Conservation (phyloP, 2,113 vertebrate species). For the Lontra canadensis region DNA sequence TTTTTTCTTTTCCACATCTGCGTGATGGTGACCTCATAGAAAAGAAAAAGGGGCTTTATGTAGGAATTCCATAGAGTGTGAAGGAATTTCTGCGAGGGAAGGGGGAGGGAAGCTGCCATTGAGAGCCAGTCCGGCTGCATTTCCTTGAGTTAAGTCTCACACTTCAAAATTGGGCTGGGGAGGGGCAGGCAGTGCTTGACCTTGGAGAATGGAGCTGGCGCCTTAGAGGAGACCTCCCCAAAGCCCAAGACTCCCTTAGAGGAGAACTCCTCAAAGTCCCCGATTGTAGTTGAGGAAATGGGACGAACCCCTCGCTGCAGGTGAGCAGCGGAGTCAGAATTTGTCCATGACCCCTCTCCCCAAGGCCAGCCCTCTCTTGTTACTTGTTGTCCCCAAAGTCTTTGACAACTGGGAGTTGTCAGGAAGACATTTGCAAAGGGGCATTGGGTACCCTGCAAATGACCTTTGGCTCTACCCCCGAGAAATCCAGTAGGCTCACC, state of each 20-base stretch:
- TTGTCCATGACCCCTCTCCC: background rate
- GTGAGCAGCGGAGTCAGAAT: background rate
- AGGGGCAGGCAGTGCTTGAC: background rate
- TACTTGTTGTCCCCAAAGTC: background rate
- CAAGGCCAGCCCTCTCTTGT: background rate
- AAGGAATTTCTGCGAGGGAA: conserved; percentile 66
- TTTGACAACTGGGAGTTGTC: background rate
- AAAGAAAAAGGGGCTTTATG: conserved; percentile 78
- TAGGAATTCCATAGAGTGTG: conserved; percentile 70
- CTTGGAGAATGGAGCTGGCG: background rate
- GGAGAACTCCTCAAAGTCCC: background rate
- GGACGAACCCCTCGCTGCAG: background rate
- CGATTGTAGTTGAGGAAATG: background rate
- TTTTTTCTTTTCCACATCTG: conserved; percentile 67
- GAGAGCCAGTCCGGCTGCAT: conserved; percentile 25
- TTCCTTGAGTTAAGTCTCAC: conserved; percentile 60
- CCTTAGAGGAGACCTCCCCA: background rate
- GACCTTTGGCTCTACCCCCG: background rate
- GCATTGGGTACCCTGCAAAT: background rate
- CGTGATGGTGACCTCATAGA: conserved; percentile 73
- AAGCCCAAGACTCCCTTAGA: background rate
- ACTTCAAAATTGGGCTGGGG: conserved; percentile 27
- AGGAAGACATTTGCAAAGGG: background rate
- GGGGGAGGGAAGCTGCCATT: background rate
- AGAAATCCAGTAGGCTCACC: background rate